Evolutionary conservation across 2,888 invertebrate species (phyloP).

Genomic region (Isoperla grammatica): DNA sequence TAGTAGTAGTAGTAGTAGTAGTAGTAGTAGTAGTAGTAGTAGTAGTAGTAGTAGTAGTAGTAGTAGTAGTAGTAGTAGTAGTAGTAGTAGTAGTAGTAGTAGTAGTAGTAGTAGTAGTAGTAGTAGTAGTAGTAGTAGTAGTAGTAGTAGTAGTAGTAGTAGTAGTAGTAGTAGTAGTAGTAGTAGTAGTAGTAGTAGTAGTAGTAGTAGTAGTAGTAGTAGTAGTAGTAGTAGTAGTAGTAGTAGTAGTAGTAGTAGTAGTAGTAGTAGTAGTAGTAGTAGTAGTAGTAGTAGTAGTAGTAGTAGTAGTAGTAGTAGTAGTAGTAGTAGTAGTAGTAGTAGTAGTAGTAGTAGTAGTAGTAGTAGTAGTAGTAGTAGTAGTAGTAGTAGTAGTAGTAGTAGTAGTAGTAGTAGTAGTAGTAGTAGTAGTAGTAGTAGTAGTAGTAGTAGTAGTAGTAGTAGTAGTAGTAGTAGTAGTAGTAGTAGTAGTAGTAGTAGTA

Average conservation of each 20-base stretch:
- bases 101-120: slow-evolving; percentile 12
- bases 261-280: no score
- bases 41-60: slow-evolving; percentile 12
- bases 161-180: slow-evolving; percentile 12
- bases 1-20: slow-evolving; percentile 12
- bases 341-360: no score
- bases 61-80: slow-evolving; percentile 12
- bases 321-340: no score
- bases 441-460: no score
- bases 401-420: no score
- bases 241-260: background rate
- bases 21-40: slow-evolving; percentile 12
- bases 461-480: no score
- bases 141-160: slow-evolving; percentile 12
- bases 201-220: slow-evolving; percentile 1
- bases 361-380: no score
- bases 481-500: no score
- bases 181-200: slow-evolving; percentile 12
- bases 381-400: no score
- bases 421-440: no score
- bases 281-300: no score
- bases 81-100: slow-evolving; percentile 12
- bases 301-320: no score
- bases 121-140: slow-evolving; percentile 12
- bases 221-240: background rate